Evolutionary conservation across 2,113 vertebrate species (phyloP), one percentile per base, ranked within the genome.

Genomic region (Proterorhinus semilunaris): DNA sequence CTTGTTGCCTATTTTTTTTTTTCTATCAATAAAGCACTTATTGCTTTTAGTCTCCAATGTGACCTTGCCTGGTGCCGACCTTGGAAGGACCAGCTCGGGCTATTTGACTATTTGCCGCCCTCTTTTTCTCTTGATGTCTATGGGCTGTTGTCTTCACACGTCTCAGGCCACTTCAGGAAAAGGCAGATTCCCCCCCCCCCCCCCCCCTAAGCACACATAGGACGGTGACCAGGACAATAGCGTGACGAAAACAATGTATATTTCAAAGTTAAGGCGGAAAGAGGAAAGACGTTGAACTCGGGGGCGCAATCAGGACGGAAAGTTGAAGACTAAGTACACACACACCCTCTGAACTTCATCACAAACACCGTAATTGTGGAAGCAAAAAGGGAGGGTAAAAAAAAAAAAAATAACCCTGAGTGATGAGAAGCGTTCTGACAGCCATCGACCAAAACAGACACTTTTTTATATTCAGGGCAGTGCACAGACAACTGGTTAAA

Each of bases 21-120:
- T 90, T 91, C 90, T 94, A 92, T 95, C 95, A 95, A 95, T 95
- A 95, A 94, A 95, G 93, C 92, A 94, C 93, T 95, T 95, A 94
- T 94, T 95, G 93, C 93, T 95, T 94, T 94, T 92, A 94, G 92
- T 93, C 91, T 83, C 86, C 90, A 90, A 93, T 90, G 87, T 93
- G 94, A 95, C 95, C 94, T 95, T 94, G 63, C 53, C 13, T 66
- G 85, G 85, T 69, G 77, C 71, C 84, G 93, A 94, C 94, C 94
- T 95, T 95, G 94, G 27, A 91, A 91, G 90, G 92, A 91, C 92
- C 92, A 78, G 83, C 83, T 91, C 87, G 90, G 90, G 91, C 88
- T 87, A 81, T 87, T 79, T 87, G 79, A 79, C 83, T 79, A 64
- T 67, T 27, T 55, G 17, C 53, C 17, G 53, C 53, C 53, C 53